Evolutionary conservation across 2,888 invertebrate species (phyloP), one percentile per base, ranked within the genome.

Genomic region (Hylaea fasciaria): DNA sequence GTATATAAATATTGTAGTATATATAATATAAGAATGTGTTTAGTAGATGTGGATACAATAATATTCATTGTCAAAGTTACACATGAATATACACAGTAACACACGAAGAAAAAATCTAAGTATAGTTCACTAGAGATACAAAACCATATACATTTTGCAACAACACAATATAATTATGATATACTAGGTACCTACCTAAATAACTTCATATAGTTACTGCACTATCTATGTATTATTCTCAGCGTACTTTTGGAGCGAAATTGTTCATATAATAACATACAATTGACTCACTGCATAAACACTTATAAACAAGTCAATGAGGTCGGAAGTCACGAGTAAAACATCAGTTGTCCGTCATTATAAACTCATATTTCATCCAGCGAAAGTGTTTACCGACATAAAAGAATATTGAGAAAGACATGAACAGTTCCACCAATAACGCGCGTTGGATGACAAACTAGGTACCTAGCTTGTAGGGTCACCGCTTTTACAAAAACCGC

Each of bases 341-440:
- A 78, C 74, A 77, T 74, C 75, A 79, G 81, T 67, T 77, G 76
- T 72, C 72, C 68, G 70, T 76, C 82, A 83, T 85, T 83, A 87
- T 74, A 81, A 80, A 71, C 66, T 71, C 75, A 80, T 83, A 77
- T 76, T 78, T 80, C 68, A 68, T 70, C 52, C 61, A 76, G 81
- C 77, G 85, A 83, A 83, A 83, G 84, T 79, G 65, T 71, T 73
- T 48, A 62, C 54, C 55, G 35, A 47, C 49, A 32, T 53, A 49
- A 39, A 37, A 51, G 51, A 49, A 62, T 58, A 62, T 29, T 54
- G 46, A 52, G 48, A 57, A 40, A 28, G 17, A 49, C 1, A 0
- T 32, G 32, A 47, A 56, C 50, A 62, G 49, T 40, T 52, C 55
- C 12, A 22, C 22, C 39, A 55, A 57, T 62, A 17, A 63, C 52